These are phyloP conservation scores for Remorina albescens DNA, from an alignment of 2,797 vertebrate species.

Conservation along the genomic window DNA sequence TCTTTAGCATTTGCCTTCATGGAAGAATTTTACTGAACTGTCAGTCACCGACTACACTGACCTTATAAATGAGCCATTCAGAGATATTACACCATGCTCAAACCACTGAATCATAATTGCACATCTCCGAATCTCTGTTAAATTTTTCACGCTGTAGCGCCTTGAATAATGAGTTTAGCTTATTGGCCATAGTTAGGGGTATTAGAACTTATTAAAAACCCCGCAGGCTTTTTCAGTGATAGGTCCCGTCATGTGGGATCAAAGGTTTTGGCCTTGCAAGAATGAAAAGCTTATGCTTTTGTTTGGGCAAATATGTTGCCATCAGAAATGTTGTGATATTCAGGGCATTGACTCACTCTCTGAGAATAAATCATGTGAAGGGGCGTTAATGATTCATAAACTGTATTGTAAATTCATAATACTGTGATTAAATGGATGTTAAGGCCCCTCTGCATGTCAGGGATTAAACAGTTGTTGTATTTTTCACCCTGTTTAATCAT, in stretches of 20 bases:
- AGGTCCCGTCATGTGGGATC: conserved; percentile 30
- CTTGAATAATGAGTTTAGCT: conserved; percentile 23
- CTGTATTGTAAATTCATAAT: conserved; percentile 74
- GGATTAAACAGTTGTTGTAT: conserved; percentile 59
- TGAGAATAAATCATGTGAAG: conserved; percentile 42
- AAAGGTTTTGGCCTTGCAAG: conserved; percentile 20
- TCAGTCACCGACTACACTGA: conserved; percentile 49
- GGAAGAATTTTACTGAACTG: conserved; percentile 35
- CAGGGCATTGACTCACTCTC: conserved; percentile 60
- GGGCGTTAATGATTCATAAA: conserved; percentile 73
- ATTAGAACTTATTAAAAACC: not conserved
- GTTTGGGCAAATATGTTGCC: conserved; percentile 20
- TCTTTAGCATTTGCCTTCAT: conserved; percentile 55
- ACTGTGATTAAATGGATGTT: conserved; percentile 61
- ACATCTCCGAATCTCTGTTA: conserved; percentile 22
- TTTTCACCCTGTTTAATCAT: conserved; percentile 51
- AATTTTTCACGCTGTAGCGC: not conserved
- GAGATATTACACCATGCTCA: conserved; percentile 20
- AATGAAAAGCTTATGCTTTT: conserved; percentile 23
- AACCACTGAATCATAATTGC: conserved; percentile 33
- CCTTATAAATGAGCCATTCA: conserved; percentile 47
- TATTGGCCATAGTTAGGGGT: conserved; percentile 4
- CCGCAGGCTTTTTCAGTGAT: conserved; percentile 13
- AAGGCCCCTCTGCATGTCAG: conserved; percentile 32
- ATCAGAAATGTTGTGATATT: conserved; percentile 59